These are phyloP conservation scores for Oscheius sp. DNA, from an alignment of 2,888 invertebrate genomes.

Conservation along the genomic window DNA sequence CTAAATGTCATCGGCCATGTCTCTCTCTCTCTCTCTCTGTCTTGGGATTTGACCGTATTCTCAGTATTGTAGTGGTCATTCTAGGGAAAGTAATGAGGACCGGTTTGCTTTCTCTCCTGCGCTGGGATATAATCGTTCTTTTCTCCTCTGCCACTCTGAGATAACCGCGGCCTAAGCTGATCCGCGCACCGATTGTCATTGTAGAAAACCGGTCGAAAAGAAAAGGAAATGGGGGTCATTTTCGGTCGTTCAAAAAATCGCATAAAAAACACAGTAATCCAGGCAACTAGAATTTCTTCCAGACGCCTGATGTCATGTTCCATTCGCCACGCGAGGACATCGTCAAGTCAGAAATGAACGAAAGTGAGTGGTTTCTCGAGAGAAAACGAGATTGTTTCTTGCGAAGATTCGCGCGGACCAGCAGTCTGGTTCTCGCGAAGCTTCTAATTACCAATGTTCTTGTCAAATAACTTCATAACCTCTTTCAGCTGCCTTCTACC, in stretches of 20 bases:
- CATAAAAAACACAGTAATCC: neutral
- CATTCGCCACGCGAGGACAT: slow-evolving; percentile 16
- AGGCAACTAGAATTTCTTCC: neutral
- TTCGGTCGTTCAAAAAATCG: too few relatives aligned
- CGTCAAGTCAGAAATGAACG: slow-evolving; percentile 28
- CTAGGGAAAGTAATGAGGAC: slow-evolving; percentile 26
- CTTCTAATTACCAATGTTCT: slow-evolving; percentile 5
- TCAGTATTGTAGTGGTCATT: slow-evolving; percentile 19
- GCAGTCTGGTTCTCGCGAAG: neutral
- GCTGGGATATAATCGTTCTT: slow-evolving; percentile 24
- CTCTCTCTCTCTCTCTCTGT: neutral
- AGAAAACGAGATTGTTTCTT: slow-evolving; percentile 34
- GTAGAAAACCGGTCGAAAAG: slow-evolving; percentile 11
- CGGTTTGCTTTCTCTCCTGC: slow-evolving; percentile 21
- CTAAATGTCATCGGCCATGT: neutral
- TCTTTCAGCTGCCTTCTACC: slow-evolving; percentile 6
- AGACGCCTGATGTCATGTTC: slow-evolving; percentile 26
- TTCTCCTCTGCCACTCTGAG: slow-evolving; percentile 26
- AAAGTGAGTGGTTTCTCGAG: slow-evolving; percentile 24
- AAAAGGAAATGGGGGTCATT: neutral
- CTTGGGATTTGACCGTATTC: slow-evolving; percentile 18
- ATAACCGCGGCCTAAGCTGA: slow-evolving; percentile 24
- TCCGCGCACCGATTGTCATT: slow-evolving; percentile 16
- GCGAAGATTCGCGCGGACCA: slow-evolving; percentile 11
- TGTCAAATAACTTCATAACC: neutral